Base-by-base conservation (phyloP, 2,113 vertebrate genomes). In the Corythornis madagascariensis region DNA sequence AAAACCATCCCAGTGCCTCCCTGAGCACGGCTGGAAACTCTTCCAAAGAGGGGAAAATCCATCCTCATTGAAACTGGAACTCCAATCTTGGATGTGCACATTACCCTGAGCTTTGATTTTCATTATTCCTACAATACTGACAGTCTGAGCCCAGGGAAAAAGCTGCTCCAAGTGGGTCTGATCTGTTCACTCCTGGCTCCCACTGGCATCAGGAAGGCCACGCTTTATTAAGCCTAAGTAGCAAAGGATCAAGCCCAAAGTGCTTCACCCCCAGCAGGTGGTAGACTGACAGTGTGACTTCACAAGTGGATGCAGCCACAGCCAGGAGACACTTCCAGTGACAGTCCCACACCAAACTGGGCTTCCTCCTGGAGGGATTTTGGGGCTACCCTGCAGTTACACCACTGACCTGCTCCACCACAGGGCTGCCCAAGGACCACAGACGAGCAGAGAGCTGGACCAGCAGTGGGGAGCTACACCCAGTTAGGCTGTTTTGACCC, bases 281-380 rank as follows among this genome's bases (percentile, higher is more conserved):
- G 18, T 11, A 78, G n/a, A 77, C 45, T 0, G 0, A 21, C 1
- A 3, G 31, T 2, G 7, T 17, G 14, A 61, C 17, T 45, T 29
- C 64, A 61, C 59, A 40, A 42, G 4, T 7, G 6, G 9, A 60
- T 88, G 74, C 45, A 84, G 33, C 18, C 52, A n/a, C 21, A 3
- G 20, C 38, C 48, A 33, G 43, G 74, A 71, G 13, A n/a, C 0
- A 4, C 4, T 57, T 65, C 35, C 67, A 53, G 4, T 31, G 18
- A 40, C 4, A 33, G 31, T 12, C 48, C 12, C 72, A 52, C 2
- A 9, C 50, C 74, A 80, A 48, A 22, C 2, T 31, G 2, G 0
- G 2, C 40, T 87, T 64, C 22, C 20, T 83, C 71, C 43, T 83
- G 15, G 18, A 87, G 75, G 29, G 57, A 22, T 57, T 50, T 50